Conservation (phyloP, 1,140 invertebrate genomes). For the Ceratosolen solmsi region DNA sequence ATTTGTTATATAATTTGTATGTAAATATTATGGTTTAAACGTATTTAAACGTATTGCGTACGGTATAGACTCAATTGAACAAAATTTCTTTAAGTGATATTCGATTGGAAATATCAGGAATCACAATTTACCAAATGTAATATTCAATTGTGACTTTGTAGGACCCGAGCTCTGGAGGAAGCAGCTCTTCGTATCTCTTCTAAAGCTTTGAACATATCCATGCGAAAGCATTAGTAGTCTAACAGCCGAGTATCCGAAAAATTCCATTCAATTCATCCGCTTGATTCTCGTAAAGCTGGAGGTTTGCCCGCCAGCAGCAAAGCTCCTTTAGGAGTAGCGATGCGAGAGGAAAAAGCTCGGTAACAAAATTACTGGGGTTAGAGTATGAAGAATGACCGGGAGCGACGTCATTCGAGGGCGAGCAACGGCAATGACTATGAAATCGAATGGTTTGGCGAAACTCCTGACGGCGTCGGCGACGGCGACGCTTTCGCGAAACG, state of each 20-base stretch:
- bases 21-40: too few relatives aligned
- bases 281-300: slow-evolving; percentile 7
- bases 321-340: too few relatives aligned
- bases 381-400: not conserved
- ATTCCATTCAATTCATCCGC: not conserved
- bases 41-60: too few relatives aligned
- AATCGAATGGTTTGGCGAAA: slow-evolving; percentile 38
- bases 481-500: slow-evolving; percentile 32
- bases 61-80: too few relatives aligned
- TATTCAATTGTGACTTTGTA: not conserved
- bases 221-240: not conserved
- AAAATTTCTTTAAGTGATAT: too few relatives aligned
- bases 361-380: too few relatives aligned
- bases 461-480: not conserved
- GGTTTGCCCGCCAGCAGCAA: not conserved
- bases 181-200: too few relatives aligned
- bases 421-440: slow-evolving; percentile 49
- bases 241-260: not conserved
- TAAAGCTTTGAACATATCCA: not conserved
- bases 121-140: not conserved
- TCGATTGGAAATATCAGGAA: too few relatives aligned
- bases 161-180: too few relatives aligned
- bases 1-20: too few relatives aligned
- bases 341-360: not conserved
- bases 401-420: slow-evolving; percentile 27